Evolutionary conservation across 2,113 vertebrate species (phyloP), one percentile per base, ranked within the genome.

Genomic region (Lophotis ruficrista): DNA sequence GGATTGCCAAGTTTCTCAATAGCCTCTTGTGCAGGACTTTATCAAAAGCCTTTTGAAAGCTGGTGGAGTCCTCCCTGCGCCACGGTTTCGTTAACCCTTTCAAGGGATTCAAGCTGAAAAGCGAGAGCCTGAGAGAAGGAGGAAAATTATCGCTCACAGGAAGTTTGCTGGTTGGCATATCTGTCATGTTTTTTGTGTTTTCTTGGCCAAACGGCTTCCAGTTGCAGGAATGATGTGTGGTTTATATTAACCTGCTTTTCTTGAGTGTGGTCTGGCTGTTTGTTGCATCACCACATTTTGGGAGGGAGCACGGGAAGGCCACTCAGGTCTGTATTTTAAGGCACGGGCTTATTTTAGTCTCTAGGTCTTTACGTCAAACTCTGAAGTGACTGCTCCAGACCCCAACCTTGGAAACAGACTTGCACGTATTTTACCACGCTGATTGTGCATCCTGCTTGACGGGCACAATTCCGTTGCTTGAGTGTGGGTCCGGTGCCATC

Each of bases 11-110:
- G 94, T 96, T 97, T 96, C 96, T 97, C 96, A 96, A 95, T 96
- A 96, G 91, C 83, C 89, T 96, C 95, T 96, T 96, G 95, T 96
- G 87, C 30, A 0, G 31, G 80, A 89, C 89, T 95, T 96, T 94
- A 97, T 96, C 96, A 96, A 96, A 96, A 95, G 96, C 81, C 87
- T 96, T 97, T 96, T 96, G 92, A 97, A 83, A 96, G 89, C n/a
- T 1, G 5, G 48, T 14, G 2, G 69, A 93, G 73, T 76, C 73
- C 65, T 93, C 73, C 22, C 57, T 43, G 50, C 15, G 24, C 69
- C n/a, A 35, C 1, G 2, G 50, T 72, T 91, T 87, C 75, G 24
- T 97, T 97, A 96, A 96, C 95, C 58, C 92, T 91, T 96, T 87
- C 57, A 73, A 93, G 60, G 58, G 13, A 65, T 58, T 58, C 57